These are phyloP conservation scores for Drosophila saltans DNA, from an alignment of 1,140 invertebrate genomes.

Conservation along the genomic window DNA sequence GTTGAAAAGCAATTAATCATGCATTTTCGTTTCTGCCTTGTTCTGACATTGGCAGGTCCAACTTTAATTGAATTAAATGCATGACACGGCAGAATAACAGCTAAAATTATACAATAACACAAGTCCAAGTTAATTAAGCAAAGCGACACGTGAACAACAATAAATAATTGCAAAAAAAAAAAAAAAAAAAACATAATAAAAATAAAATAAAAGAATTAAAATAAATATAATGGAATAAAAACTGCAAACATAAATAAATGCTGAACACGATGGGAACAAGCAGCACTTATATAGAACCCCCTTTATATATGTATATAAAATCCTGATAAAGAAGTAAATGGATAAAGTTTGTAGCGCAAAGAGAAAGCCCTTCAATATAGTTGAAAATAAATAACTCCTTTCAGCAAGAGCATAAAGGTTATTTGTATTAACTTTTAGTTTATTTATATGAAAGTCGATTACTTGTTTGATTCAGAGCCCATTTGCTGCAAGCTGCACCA, in stretches of 20 bases:
- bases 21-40: conserved; percentile 19
- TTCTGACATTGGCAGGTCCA: conserved; percentile 36
- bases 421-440: background rate
- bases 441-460: background rate
- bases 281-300: background rate
- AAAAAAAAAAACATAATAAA: background rate
- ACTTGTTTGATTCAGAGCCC: background rate
- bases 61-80: conserved; percentile 55
- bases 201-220: background rate
- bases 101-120: conserved; percentile 11
- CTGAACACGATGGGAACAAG: background rate
- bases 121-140: conserved; percentile 34
- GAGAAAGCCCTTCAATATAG: background rate
- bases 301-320: background rate
- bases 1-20: conserved; percentile 44
- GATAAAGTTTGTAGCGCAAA: background rate
- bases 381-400: background rate
- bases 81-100: conserved; percentile 22
- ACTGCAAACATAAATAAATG: conserved; percentile 26
- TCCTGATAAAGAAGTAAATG: background rate
- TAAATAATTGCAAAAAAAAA: conserved; percentile 28
- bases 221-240: background rate
- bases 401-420: background rate
- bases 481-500: background rate
- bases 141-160: conserved; percentile 22